These are phyloP conservation scores for Choristoneura fumiferana DNA, from an alignment of 1,140 invertebrate species.

Conservation along the genomic window DNA sequence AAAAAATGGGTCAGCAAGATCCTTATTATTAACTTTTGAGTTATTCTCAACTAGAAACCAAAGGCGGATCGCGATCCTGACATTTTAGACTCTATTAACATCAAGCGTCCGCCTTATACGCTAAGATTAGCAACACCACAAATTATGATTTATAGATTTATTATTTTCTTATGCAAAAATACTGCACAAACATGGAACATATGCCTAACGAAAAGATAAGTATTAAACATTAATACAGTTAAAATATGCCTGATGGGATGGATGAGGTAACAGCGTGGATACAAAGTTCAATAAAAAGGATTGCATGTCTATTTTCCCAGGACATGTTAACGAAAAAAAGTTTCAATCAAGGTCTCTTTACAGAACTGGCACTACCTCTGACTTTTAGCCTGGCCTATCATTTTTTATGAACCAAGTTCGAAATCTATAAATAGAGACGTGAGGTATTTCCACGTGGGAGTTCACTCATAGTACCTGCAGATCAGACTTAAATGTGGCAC, in stretches of 20 bases:
- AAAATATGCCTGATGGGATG: constrained; percentile 10
- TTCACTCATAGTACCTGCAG: constrained; percentile 60
- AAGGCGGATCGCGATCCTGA: no score
- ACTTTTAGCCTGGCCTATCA: constrained; percentile 47
- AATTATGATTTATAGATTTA: no score
- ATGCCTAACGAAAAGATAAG: no score
- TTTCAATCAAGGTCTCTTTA: no score
- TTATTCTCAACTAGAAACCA: no score
- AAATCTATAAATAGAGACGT: constrained; percentile 72
- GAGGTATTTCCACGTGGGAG: constrained; percentile 76
- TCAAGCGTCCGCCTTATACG: no score
- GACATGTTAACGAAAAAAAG: background rate
- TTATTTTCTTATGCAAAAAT: no score
- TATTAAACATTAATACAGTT: background rate
- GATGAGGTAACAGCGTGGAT: constrained; percentile 14
- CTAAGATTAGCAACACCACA: no score
- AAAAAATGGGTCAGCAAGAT: no score
- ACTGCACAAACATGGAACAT: no score
- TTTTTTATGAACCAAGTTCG: constrained; percentile 67
- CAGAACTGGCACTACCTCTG: background rate
- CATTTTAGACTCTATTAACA: no score
- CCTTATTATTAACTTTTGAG: no score
- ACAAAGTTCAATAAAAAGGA: constrained; percentile 18
- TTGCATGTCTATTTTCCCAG: background rate
- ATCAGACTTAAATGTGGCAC: constrained; percentile 59